phyloP scores from a whole-genome alignment of 2,888 invertebrate genomes.

The Spicauda simplicius region DNA sequence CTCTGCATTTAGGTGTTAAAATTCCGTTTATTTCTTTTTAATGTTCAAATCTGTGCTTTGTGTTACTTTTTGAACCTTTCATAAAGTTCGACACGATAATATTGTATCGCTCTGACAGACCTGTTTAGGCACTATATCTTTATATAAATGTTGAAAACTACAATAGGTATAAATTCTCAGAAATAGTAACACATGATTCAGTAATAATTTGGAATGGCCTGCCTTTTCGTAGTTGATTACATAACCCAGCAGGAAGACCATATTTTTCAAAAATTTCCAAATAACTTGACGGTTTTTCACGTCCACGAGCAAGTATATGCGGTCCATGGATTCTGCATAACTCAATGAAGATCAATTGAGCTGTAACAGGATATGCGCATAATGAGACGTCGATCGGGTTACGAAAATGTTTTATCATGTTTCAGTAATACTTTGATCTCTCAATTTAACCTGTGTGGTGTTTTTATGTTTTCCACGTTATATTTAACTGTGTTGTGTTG shows the following conservation, averaged over 20 bases:
- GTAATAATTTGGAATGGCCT: too few relatives aligned
- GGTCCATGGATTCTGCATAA: slow-evolving; percentile 13
- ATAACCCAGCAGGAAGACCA: too few relatives aligned
- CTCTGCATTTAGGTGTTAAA: slow-evolving; percentile 9
- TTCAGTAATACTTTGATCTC: slow-evolving; percentile 10
- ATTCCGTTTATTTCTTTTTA: slow-evolving; percentile 21
- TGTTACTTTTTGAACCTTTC: slow-evolving; percentile 4
- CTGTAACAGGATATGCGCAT: slow-evolving; percentile 29
- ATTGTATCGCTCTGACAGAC: not conserved
- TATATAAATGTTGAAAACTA: too few relatives aligned
- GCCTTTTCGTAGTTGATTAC: too few relatives aligned
- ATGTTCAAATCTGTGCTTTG: slow-evolving; percentile 10
- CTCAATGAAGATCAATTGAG: slow-evolving; percentile 33
- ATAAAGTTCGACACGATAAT: not conserved
- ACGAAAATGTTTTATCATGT: slow-evolving; percentile 21
- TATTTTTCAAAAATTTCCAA: not conserved
- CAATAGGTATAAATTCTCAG: too few relatives aligned
- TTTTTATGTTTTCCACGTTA: not conserved
- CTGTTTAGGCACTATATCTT: not conserved
- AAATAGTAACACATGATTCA: too few relatives aligned
- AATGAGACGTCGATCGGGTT: slow-evolving; percentile 32
- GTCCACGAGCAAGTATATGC: not conserved
- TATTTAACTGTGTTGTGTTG: not conserved
- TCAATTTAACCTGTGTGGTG: not conserved
- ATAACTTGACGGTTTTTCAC: not conserved